phyloP scores from a whole-genome alignment of 2,888 invertebrate genomes.

The Andrena camellia region DNA sequence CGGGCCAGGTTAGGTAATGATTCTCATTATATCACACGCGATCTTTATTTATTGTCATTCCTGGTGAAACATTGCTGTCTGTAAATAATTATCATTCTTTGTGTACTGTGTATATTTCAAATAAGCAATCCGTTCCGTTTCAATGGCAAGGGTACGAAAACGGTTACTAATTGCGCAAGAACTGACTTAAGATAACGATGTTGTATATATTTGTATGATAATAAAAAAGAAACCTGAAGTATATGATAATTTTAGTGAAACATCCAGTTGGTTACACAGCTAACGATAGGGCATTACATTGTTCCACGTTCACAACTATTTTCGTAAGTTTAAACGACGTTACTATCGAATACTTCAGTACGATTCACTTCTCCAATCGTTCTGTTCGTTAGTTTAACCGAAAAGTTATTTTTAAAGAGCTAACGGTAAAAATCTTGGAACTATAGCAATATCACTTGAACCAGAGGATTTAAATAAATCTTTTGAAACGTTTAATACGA shows the following conservation, averaged over 20 bases:
- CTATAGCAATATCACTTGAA: constrained; percentile 13
- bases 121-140: constrained; percentile 56
- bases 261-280: constrained; percentile 49
- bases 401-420: not conserved
- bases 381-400: constrained; percentile 28
- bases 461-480: constrained; percentile 31
- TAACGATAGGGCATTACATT: constrained; percentile 63
- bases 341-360: constrained; percentile 26
- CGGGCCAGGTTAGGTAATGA: constrained; percentile 45
- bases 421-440: not conserved
- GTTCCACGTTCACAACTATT: constrained; percentile 48
- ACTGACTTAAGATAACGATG: constrained; percentile 77
- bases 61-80: constrained; percentile 50
- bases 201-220: constrained; percentile 83
- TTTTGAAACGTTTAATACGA: not conserved
- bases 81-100: constrained; percentile 64
- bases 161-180: constrained; percentile 70
- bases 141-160: constrained; percentile 42
- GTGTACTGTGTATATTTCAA: constrained; percentile 48
- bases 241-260: constrained; percentile 70
- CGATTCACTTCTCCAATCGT: constrained; percentile 16
- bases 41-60: constrained; percentile 72
- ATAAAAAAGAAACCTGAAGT: constrained; percentile 69
- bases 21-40: constrained; percentile 52
- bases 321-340: constrained; percentile 42